Evolutionary conservation across 1,140 invertebrate genomes (phyloP).

Genomic region (Tribolium castaneum): DNA sequence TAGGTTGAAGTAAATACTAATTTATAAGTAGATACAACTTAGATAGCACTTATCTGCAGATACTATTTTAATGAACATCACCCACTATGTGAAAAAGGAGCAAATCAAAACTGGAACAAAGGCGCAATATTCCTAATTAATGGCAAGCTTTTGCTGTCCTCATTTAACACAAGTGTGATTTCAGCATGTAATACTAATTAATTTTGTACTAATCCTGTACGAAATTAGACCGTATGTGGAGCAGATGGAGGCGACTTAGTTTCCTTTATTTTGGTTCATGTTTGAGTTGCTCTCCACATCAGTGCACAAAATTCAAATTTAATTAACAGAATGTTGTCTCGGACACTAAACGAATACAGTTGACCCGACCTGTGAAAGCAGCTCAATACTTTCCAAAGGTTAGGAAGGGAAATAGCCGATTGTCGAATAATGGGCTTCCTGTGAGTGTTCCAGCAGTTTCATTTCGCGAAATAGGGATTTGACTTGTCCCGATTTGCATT

Average conservation of each 20-base stretch:
- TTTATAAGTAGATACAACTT: too few relatives aligned
- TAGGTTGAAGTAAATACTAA: too few relatives aligned
- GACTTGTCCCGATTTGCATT: background rate
- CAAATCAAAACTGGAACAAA: background rate
- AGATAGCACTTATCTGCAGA: too few relatives aligned
- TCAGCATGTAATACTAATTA: slow-evolving; percentile 1
- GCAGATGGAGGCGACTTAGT: slow-evolving; percentile 2
- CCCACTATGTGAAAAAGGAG: too few relatives aligned
- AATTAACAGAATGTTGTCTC: slow-evolving; percentile 28
- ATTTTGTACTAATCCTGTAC: slow-evolving; percentile 2
- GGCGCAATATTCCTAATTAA: background rate
- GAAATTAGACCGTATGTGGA: slow-evolving; percentile 1
- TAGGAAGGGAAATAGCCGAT: slow-evolving; percentile 27
- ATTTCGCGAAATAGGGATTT: slow-evolving; percentile 1
- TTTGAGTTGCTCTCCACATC: slow-evolving; percentile 2
- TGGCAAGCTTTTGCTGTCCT: background rate
- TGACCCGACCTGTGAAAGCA: slow-evolving; percentile 26
- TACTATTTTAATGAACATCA: too few relatives aligned
- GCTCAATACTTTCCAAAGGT: slow-evolving; percentile 27
- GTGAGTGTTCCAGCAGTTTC: slow-evolving; percentile 17
- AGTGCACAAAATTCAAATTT: slow-evolving; percentile 36
- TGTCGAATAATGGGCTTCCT: slow-evolving; percentile 27
- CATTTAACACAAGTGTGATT: slow-evolving; percentile 8
- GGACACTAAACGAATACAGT: slow-evolving; percentile 31
- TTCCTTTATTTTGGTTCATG: slow-evolving; percentile 19